phyloP scores from a whole-genome alignment of 1,140 invertebrate genomes.

The Aphaenogaster ashmeadi region DNA sequence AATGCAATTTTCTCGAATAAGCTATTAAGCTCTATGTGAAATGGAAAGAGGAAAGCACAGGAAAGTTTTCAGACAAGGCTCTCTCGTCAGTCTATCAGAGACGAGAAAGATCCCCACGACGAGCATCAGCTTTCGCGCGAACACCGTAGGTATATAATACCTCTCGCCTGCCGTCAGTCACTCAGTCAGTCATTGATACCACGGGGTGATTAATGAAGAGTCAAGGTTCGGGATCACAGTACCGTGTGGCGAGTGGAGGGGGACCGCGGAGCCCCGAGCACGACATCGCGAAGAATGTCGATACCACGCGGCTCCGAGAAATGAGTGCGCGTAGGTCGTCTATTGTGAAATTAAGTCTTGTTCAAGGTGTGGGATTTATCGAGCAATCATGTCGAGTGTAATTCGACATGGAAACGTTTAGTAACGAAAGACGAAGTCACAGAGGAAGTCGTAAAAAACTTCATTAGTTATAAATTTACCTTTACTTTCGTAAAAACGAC shows the following conservation, averaged over 20 bases:
- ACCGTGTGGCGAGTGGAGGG: conserved; percentile 78
- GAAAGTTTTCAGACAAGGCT: conserved; percentile 63
- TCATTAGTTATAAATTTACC: background rate
- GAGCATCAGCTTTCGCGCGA: conserved; percentile 80
- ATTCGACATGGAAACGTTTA: conserved; percentile 52
- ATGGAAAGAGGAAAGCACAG: conserved; percentile 36
- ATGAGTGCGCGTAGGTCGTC: conserved; percentile 66
- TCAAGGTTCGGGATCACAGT: conserved; percentile 86
- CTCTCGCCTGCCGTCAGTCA: conserved; percentile 85
- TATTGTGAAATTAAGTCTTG: conserved; percentile 60
- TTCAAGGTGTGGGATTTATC: conserved; percentile 53
- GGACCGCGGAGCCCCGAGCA: conserved; percentile 75
- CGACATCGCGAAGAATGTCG: conserved; percentile 82
- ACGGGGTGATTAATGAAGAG: conserved; percentile 86
- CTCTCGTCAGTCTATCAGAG: conserved; percentile 53
- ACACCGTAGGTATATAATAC: conserved; percentile 81
- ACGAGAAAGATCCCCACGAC: conserved; percentile 67
- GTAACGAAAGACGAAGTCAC: background rate
- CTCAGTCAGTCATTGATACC: conserved; percentile 87
- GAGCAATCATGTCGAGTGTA: conserved; percentile 48
- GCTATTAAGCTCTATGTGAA: conserved; percentile 31
- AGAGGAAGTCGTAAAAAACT: background rate
- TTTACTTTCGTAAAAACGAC: background rate
- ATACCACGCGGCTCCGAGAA: conserved; percentile 76
- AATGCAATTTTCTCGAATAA: conserved; percentile 19